A percentile compares a stretch with the other conserved stretches of the same genome.
Evolutionary conservation across 2,113 vertebrate genomes (phyloP).

Genomic region (Paracanthobrama guichenoti): DNA sequence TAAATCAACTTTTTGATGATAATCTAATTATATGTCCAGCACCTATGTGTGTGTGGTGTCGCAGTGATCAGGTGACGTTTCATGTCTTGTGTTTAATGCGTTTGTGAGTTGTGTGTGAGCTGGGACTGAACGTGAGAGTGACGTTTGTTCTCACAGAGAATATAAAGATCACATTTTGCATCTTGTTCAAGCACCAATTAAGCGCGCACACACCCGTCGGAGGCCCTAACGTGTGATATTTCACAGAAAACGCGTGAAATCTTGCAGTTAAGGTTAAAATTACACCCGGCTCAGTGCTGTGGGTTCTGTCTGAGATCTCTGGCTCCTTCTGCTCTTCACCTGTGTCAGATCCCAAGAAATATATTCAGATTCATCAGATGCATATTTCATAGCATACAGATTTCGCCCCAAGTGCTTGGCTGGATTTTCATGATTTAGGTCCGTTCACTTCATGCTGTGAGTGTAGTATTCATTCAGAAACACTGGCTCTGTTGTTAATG

Average conservation of each 20-base stretch:
- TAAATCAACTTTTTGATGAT: too few relatives aligned
- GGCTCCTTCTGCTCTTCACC: conserved; percentile 27
- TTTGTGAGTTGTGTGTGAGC: background rate
- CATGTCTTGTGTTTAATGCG: background rate
- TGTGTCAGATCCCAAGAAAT: background rate
- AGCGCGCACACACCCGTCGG: conserved; percentile 64
- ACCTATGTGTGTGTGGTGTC: too few relatives aligned
- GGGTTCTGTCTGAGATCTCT: conserved; percentile 16
- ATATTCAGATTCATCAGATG: background rate
- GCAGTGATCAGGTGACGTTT: background rate
- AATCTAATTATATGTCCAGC: too few relatives aligned
- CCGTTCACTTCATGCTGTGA: background rate
- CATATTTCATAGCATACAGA: background rate
- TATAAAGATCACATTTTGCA: conserved; percentile 62
- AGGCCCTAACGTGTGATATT: conserved; percentile 74
- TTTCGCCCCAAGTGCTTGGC: background rate
- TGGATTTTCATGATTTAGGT: background rate
- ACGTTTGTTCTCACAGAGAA: conserved; percentile 43
- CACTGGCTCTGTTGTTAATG: background rate
- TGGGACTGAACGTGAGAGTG: background rate
- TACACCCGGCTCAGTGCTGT: conserved; percentile 61
- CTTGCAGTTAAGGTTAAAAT: conserved; percentile 69
- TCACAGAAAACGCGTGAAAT: conserved; percentile 76
- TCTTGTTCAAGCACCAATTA: conserved; percentile 72
- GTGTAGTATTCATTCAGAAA: background rate